Base-by-base conservation (phyloP, 2,113 vertebrate genomes). In the Pseudopodoces humilis region DNA sequence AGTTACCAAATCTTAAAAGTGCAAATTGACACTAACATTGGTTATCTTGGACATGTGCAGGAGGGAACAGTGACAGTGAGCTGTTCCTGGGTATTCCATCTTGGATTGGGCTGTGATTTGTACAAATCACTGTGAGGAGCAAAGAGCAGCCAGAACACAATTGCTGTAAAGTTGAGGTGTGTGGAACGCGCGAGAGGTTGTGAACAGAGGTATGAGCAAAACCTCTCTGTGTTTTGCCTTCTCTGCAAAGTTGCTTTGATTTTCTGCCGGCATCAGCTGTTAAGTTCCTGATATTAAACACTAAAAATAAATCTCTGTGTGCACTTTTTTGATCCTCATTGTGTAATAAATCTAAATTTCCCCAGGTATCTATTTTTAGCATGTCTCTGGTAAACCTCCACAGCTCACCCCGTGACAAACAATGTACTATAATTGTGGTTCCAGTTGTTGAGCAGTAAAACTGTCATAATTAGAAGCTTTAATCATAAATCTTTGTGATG, bases 401-500 rank as follows among this genome's bases (percentile, higher is more conserved):
- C 53, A 49, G 52, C 67, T 81, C 33, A 77, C 23, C 52, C 53
- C 20, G 23, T 93, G 41, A 84, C 50, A 77, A 78, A 81, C 71
- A 86, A 5, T 7, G 39, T 46, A 9, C 74, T 82, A 1, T 67
- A 86, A 52, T 55, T 6, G 4, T 82, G 39, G 17, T 58, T 91
- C 23, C 35, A 86, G 55, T 64, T 90, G 52, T 65, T 84, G 44
- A 85, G 67, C 62, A 76, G 49, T 83, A 60, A 93, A 92, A 41
- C 33, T 86, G n/a, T 71, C 59, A 46, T 30, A 59, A 92, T 84
- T 64, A 68, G 44, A 93, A 86, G 53, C 59, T 88, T 77, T 86
- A 91, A 53, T 49, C n/a, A 35, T 74, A 76, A 87, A 78, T 77
- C 19, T 94, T 85, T 96, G 69, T 95, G 89, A 79, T 97, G n/a